Evolutionary conservation across 2,797 vertebrate genomes (phyloP), one percentile per base, ranked within the genome.

Genomic region (Vireo griseus): DNA sequence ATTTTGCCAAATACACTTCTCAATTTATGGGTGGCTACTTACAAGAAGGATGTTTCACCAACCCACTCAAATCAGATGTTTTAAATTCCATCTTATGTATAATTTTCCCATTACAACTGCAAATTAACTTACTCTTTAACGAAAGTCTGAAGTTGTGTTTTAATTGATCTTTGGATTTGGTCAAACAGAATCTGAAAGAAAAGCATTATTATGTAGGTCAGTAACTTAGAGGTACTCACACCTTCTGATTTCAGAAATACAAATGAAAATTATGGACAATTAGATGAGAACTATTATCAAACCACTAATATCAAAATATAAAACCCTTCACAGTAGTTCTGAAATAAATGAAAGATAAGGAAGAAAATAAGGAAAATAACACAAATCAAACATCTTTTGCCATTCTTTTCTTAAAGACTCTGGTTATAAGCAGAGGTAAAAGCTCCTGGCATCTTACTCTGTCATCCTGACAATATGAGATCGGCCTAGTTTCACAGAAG

Each of bases 141-240:
- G 63, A 99, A 99, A n/a, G 98, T 98, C 96, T 99, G 99, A 97
- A 99, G 99, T 59, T 99, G 99, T 55, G 98, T 98, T 97, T 99
- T 99, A 97, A 99, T 99, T 47, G 99, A 99, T 98, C 99, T 98
- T 98, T 99, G 99, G 78, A 98, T 99, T 97, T 99, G 99, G 96
- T 99, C 99, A 94, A 99, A 99, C 45, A 99, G 98, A 96, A 99
- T 99, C 99, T 99, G 98, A 96, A 97, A 98, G 59, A 97, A 62
- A 97, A 96, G 93, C 15, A 95, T 76, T 78, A 67, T 80, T 28
- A 62, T 6, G 13, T 75, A 74, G 14, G 51, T 95, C 58, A 92
- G 14, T 50, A 69, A 86, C 33, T 63, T 25, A 5, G 5, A n/a
- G 7, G 12, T 52, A 55, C 7, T 74, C 3, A 5, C 10, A 63